Base-by-base conservation (phyloP, 2,113 vertebrate species). In the Balaenoptera acutorostrata region DNA sequence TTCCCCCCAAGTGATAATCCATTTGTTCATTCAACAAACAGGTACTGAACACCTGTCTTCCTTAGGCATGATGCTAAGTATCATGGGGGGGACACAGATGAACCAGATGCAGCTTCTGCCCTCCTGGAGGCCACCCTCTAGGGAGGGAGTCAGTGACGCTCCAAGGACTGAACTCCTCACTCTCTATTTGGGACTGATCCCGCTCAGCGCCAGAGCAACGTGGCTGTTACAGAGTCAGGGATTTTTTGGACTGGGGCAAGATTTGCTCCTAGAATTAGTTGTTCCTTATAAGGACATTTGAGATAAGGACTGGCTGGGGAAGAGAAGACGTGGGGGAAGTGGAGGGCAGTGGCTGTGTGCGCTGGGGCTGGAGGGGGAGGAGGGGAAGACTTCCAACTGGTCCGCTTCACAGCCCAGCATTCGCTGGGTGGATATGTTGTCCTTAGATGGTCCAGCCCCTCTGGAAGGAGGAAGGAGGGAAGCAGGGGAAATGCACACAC, bases 241-340 rank as follows among this genome's bases (percentile, higher is more conserved):
- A 78, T 27, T 59, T 86, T 57, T 77, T 71, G 85, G 49, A n/a
- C 31, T 15, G 11, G n/a, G 31, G 13, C 12, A 55, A 89, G 61
- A 69, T 59, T 63, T 80, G n/a, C 46, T 97, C 44, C 59, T 72
- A 33, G 59, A 63, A 71, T 77, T 46, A 55, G 17, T 23, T 64
- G 49, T 63, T 97, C 46, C 41, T 95, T 95, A 63, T 41, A 78
- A 90, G 83, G 41, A 90, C 74, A 80, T 57, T 64, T 36, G 4
- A 74, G 18, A 71, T 64, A 41, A 93, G 49, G 52, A 41, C 52
- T 46, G 61, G 27, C 66, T 31, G 13, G n/a, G 23, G 55, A 86
- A 66, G 75, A 66, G n/a, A 72, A 69, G 52, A 75, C 39, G 1
- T 14, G 1, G 21, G 27, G 2, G 66, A 29, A 69, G 36, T 36